Conservation (phyloP, 2,113 vertebrate species). For the Gambusia holbrooki region DNA sequence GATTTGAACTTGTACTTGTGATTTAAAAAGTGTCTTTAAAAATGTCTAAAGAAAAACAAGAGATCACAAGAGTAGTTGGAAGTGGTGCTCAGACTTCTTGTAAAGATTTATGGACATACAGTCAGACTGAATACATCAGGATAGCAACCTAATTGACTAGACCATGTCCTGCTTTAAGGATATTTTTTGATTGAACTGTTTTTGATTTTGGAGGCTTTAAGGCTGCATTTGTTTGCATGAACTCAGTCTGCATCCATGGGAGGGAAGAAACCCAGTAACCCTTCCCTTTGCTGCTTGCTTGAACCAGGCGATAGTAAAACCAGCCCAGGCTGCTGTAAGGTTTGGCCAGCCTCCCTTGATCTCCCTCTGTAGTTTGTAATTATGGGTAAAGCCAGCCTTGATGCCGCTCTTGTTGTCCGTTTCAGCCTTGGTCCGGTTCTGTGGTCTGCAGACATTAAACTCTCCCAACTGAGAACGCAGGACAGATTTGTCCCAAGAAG, state of each 20-base stretch:
- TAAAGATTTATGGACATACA: neutral
- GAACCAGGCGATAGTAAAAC: constrained; percentile 55
- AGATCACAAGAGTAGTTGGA: neutral
- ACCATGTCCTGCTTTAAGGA: neutral
- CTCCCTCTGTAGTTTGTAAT: constrained; percentile 72
- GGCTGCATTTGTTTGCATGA: constrained; percentile 8
- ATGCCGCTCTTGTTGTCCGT: constrained; percentile 49
- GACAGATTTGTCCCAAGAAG: constrained; percentile 17
- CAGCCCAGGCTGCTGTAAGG: constrained; percentile 27
- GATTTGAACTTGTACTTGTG: too few species aligned
- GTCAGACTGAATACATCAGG: neutral
- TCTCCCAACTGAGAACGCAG: constrained; percentile 22
- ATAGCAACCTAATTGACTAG: neutral
- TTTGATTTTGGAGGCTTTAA: constrained; percentile 4
- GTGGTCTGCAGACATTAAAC: constrained; percentile 48
- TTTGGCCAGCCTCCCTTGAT: constrained; percentile 47
- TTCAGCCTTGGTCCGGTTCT: constrained; percentile 57
- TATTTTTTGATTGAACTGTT: neutral
- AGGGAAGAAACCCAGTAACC: constrained; percentile 43
- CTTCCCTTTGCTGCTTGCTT: constrained; percentile 32
- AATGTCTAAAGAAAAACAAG: too few species aligned
- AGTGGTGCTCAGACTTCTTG: neutral
- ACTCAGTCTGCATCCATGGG: constrained; percentile 28
- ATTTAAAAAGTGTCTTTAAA: too few species aligned
- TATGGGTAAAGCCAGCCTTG: constrained; percentile 60